These are phyloP conservation scores for Limenitis camilla DNA, from an alignment of 2,888 invertebrate species.

Conservation along the genomic window DNA sequence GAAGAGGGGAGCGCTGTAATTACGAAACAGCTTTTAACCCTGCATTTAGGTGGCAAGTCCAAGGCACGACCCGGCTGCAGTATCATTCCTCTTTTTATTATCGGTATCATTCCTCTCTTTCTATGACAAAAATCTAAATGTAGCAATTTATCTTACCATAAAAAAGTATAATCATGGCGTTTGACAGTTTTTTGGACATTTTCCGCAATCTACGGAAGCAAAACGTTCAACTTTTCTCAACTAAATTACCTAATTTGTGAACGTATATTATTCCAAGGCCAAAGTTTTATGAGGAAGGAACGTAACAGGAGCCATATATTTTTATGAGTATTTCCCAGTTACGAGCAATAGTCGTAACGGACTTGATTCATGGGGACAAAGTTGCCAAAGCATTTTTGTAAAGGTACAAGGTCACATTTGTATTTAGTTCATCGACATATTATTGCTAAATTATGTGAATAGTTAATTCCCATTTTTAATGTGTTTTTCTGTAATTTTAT, in stretches of 20 bases:
- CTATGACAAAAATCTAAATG: too few species aligned
- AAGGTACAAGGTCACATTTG: constrained; percentile 17
- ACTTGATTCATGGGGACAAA: constrained; percentile 13
- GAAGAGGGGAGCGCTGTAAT: too few species aligned
- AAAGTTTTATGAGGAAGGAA: constrained; percentile 9
- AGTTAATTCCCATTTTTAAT: too few species aligned
- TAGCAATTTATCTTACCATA: too few species aligned
- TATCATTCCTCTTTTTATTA: too few species aligned
- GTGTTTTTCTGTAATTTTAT: too few species aligned
- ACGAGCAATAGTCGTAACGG: constrained; percentile 12
- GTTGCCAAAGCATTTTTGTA: constrained; percentile 12
- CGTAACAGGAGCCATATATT: constrained; percentile 13
- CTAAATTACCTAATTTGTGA: not conserved
- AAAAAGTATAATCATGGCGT: too few species aligned
- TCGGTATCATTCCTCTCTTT: too few species aligned
- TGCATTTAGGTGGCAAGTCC: too few species aligned
- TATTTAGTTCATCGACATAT: constrained; percentile 1
- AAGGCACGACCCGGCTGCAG: too few species aligned
- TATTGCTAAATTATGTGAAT: constrained; percentile 14
- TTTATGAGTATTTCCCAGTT: constrained; percentile 15
- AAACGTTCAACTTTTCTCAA: not conserved
- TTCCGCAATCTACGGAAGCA: not conserved
- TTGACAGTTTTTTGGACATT: too few species aligned
- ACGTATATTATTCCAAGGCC: constrained; percentile 5
- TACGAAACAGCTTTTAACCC: too few species aligned